Base-by-base conservation (phyloP, 2,888 invertebrate species). In the Sphaeridia pumilis region DNA sequence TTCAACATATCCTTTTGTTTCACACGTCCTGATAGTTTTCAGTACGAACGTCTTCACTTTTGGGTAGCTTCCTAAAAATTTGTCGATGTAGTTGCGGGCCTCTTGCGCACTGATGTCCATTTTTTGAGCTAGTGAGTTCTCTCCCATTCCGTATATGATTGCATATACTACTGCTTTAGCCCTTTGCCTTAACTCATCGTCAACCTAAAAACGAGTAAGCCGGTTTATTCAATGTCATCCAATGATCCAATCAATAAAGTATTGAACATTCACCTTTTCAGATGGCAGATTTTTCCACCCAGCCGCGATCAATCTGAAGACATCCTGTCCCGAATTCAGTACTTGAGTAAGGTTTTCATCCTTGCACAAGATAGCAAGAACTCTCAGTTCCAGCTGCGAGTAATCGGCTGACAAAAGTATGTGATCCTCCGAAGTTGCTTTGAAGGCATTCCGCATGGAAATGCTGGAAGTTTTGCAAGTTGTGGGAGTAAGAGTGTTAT, bases 121-220 rank as follows among this genome's bases (percentile, higher is more conserved):
- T 58, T 83, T 80, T 56, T 87, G 84, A 0, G 85, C 80, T 27
- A 98, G 73, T 0, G 86, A 78, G 66, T 79, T 84, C 54, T 79
- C 76, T 2, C 95, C 92, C 83, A 97, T 97, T 5, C 97, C 98
- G 70, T 98, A 98, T 53, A 98, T 83, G 67, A 98, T 89, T 4
- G 92, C 95, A 71, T 97, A 97, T 69, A 92, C 92, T 27, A 95
- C 78, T 72, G 90, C 82, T 71, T 94, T 93, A 3, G 92, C 85
- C 67, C 84, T 83, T 67, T 90, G 87, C 43, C 95, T 76, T 64
- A 87, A 75, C 53, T 78, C 77, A 52, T 82, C 80, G 35, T 83
- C 81, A 0, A 95, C 83, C 78, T 81, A 64, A 4, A 24, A 21
- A 17, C 68, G 21, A 24, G 26, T 28, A 28, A n/a, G 12, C 10